Conservation (phyloP, 2,797 vertebrate species). For the Hydrocynus forskahlii region DNA sequence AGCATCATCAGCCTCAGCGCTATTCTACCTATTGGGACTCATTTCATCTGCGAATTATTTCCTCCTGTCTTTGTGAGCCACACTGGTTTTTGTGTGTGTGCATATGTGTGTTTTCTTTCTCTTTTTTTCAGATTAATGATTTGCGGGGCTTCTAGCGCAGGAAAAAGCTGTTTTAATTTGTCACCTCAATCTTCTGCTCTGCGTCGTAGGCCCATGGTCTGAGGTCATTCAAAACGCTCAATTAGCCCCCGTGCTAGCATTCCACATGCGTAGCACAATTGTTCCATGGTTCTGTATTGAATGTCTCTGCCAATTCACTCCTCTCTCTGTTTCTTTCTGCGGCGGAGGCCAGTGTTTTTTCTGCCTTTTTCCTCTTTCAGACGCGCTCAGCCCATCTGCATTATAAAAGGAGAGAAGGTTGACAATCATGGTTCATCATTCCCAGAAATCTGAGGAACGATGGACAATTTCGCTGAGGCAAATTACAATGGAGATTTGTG, state of each 20-base stretch:
- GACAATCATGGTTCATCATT: slow-evolving; percentile 47
- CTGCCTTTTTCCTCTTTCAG: slow-evolving; percentile 39
- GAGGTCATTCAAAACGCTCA: slow-evolving; percentile 49
- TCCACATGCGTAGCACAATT: slow-evolving; percentile 40
- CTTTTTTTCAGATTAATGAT: slow-evolving; percentile 6
- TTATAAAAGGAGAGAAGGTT: slow-evolving; percentile 52
- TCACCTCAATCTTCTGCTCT: slow-evolving; percentile 33
- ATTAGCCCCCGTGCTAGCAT: slow-evolving; percentile 48
- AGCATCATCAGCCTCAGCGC: slow-evolving; percentile 1
- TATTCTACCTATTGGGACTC: neutral
- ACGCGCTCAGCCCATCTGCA: slow-evolving; percentile 44
- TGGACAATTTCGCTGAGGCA: slow-evolving; percentile 39
- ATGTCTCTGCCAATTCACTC: slow-evolving; percentile 40
- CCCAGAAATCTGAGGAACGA: slow-evolving; percentile 44
- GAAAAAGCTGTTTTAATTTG: slow-evolving; percentile 40
- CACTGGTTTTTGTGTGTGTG: neutral
- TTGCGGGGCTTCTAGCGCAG: slow-evolving; percentile 8
- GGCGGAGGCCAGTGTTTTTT: slow-evolving; percentile 47
- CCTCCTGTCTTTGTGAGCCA: neutral
- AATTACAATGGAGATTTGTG: slow-evolving; percentile 38
- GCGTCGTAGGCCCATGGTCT: slow-evolving; percentile 33
- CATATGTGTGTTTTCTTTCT: neutral
- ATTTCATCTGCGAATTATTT: slow-evolving; percentile 9
- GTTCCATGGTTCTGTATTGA: slow-evolving; percentile 46
- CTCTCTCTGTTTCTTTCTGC: slow-evolving; percentile 29